These are phyloP conservation scores for Colossoma macropomum DNA, from an alignment of 2,113 vertebrate genomes.

Conservation along the genomic window DNA sequence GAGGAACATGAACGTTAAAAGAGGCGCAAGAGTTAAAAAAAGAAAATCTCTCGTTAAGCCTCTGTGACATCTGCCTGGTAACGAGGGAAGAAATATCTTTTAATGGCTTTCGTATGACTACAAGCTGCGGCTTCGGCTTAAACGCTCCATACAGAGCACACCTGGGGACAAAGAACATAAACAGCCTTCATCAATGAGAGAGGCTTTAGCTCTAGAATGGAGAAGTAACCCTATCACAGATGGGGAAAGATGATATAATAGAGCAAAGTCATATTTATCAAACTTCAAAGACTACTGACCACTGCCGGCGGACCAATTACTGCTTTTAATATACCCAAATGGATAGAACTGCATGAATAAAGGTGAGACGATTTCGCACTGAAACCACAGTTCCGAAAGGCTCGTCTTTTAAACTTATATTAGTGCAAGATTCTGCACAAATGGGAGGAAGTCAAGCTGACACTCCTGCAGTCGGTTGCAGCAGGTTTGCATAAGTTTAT, in stretches of 20 bases:
- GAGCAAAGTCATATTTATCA: neutral
- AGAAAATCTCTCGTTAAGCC: neutral
- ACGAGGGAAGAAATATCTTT: neutral
- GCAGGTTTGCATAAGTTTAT: too few species aligned
- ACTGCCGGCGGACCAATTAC: too few species aligned
- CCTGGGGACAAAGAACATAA: conserved; percentile 2
- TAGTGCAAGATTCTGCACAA: too few species aligned
- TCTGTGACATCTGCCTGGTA: conserved; percentile 10
- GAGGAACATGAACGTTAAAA: neutral
- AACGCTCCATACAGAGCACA: conserved; percentile 15
- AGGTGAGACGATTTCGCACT: too few species aligned
- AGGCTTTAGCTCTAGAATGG: conserved; percentile 20
- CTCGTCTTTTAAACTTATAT: too few species aligned
- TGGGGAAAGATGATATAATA: neutral
- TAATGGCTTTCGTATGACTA: neutral
- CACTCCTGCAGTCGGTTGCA: too few species aligned
- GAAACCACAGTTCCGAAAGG: too few species aligned
- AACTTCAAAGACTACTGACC: neutral
- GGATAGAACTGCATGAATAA: too few species aligned
- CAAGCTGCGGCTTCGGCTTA: neutral
- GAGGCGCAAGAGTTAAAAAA: neutral
- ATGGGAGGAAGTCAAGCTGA: too few species aligned
- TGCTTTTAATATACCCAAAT: too few species aligned
- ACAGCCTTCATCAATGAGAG: neutral
- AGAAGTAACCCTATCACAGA: too few species aligned